A percentile compares a stretch with the other conserved stretches of the same genome.
These are phyloP conservation scores for Galerucella calmariensis DNA, from an alignment of 2,888 invertebrate genomes.

Conservation along the genomic window DNA sequence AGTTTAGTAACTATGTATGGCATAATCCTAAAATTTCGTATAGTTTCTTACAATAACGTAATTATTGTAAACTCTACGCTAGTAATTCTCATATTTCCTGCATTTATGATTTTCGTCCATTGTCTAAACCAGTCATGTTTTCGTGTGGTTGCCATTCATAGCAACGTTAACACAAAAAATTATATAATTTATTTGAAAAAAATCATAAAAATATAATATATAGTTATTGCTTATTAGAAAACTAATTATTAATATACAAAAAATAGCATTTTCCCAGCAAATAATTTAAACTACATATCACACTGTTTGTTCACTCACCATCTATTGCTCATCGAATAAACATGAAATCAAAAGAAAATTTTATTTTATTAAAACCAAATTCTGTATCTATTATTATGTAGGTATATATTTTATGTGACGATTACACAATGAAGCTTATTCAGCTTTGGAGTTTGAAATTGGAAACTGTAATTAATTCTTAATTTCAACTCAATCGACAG, in stretches of 20 bases:
- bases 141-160: too few relatives aligned
- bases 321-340: conserved; percentile 57
- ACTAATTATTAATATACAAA: conserved; percentile 2
- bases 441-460: neutral
- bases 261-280: neutral
- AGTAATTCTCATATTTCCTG: too few relatives aligned
- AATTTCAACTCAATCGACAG: neutral
- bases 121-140: too few relatives aligned
- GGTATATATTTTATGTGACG: neutral
- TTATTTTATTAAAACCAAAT: conserved; percentile 27
- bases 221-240: neutral
- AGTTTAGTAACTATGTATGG: neutral
- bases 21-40: neutral
- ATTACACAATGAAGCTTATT: neutral
- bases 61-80: too few relatives aligned
- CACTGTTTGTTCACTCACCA: conserved; percentile 59
- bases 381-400: conserved; percentile 25
- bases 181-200: too few relatives aligned
- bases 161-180: neutral
- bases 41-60: too few relatives aligned
- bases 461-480: neutral
- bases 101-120: too few relatives aligned
- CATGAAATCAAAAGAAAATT: conserved; percentile 60
- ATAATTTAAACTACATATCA: conserved; percentile 41
- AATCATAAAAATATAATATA: neutral